Conservation (phyloP, 1,140 invertebrate genomes). For the Hypsibius dujardini region DNA sequence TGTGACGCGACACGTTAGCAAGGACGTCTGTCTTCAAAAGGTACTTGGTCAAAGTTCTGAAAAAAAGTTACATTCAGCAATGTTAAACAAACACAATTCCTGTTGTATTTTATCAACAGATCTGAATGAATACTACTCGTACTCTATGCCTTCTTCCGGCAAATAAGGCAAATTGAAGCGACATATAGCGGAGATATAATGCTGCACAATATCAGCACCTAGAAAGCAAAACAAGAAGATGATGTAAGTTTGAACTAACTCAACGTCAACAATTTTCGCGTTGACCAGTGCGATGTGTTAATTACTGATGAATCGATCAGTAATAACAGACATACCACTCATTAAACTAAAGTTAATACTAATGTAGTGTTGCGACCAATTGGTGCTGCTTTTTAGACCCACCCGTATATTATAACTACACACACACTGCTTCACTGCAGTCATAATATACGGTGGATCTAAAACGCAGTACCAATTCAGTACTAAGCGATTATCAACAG, state of each 20-base stretch:
- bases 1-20: slow-evolving; percentile 46
- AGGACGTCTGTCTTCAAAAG: slow-evolving; percentile 48
- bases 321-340: background rate
- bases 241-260: background rate
- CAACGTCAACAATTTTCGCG: background rate
- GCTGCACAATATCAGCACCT: background rate
- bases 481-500: too few species aligned
- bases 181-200: background rate
- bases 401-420: background rate
- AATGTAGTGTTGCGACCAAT: background rate
- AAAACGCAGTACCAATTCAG: too few species aligned
- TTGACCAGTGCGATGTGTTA: background rate
- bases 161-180: slow-evolving; percentile 42
- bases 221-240: background rate
- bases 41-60: slow-evolving; percentile 43
- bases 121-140: slow-evolving; percentile 20
- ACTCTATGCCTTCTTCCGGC: slow-evolving; percentile 49
- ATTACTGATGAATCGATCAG: background rate
- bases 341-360: background rate
- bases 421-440: too few species aligned
- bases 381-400: background rate
- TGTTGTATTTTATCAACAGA: slow-evolving; percentile 21
- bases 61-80: slow-evolving; percentile 23
- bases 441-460: too few species aligned
- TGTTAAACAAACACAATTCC: background rate